phyloP scores from a whole-genome alignment of 2,888 invertebrate genomes.

The Eupsilia transversa region DNA sequence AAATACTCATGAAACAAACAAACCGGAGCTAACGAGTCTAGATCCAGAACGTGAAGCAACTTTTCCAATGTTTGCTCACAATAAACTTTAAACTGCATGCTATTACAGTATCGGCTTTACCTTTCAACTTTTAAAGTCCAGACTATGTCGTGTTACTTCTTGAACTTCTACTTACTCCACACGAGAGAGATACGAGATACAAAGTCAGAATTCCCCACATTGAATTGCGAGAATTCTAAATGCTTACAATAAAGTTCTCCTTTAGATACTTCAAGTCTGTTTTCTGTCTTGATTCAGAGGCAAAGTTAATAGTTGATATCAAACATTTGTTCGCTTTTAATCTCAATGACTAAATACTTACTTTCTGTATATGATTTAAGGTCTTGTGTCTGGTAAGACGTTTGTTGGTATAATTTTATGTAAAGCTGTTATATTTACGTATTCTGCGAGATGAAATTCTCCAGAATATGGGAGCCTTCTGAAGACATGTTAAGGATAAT shows the following conservation, averaged over 20 bases:
- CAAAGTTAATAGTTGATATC: slow-evolving; percentile 23
- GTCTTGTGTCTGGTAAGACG: not conserved
- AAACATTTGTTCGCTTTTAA: slow-evolving; percentile 24
- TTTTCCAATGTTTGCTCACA: slow-evolving; percentile 26
- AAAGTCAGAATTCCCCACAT: slow-evolving; percentile 37
- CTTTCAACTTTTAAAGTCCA: slow-evolving; percentile 37
- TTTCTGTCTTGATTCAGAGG: slow-evolving; percentile 30
- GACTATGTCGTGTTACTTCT: slow-evolving; percentile 33
- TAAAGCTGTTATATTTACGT: slow-evolving; percentile 1
- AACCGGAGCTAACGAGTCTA: not conserved
- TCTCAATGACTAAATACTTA: slow-evolving; percentile 25
- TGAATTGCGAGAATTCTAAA: slow-evolving; percentile 42
- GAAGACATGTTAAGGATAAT: slow-evolving; percentile 1
- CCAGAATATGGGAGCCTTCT: not conserved
- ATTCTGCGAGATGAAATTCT: slow-evolving; percentile 4
- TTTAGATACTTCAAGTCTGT: slow-evolving; percentile 21
- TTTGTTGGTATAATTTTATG: slow-evolving; percentile 14
- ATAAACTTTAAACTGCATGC: slow-evolving; percentile 44
- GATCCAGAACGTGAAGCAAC: slow-evolving; percentile 13
- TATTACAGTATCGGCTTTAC: slow-evolving; percentile 42
- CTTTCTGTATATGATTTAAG: not conserved
- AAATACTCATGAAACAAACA: not conserved
- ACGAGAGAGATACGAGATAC: slow-evolving; percentile 38
- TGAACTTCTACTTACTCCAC: slow-evolving; percentile 46
- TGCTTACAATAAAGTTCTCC: slow-evolving; percentile 41